Percentiles rank a stretch among this genome's conserved stretches.
phyloP scores from a whole-genome alignment of 2,888 invertebrate genomes.

The Desoria tigrina region DNA sequence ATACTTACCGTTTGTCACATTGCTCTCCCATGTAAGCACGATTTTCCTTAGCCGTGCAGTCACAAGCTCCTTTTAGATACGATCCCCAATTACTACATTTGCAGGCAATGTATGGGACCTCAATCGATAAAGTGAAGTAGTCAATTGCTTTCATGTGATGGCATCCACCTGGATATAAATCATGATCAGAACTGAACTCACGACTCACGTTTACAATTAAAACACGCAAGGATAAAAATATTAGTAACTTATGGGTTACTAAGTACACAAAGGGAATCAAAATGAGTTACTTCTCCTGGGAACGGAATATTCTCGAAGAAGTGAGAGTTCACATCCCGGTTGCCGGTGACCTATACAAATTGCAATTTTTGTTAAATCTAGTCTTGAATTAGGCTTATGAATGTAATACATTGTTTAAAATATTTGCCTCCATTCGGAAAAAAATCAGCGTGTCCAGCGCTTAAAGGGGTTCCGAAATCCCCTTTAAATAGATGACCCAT shows the following conservation, averaged over 20 bases:
- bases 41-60: slow-evolving; percentile 27
- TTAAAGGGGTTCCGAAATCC: slow-evolving; percentile 41
- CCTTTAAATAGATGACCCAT: slow-evolving; percentile 34
- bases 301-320: slow-evolving; percentile 45
- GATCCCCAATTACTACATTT: slow-evolving; percentile 41
- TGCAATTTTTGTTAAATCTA: slow-evolving; percentile 6
- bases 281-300: slow-evolving; percentile 42
- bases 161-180: slow-evolving; percentile 40
- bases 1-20: slow-evolving; percentile 35
- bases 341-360: slow-evolving; percentile 35
- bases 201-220: no score
- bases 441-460: slow-evolving; percentile 41
- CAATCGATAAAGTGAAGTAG: slow-evolving; percentile 42
- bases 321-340: slow-evolving; percentile 43
- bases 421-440: slow-evolving; percentile 42
- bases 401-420: no score
- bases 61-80: slow-evolving; percentile 35
- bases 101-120: slow-evolving; percentile 35
- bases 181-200: no score
- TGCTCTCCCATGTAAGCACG: slow-evolving; percentile 47
- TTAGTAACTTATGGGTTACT: no score
- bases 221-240: no score
- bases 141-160: slow-evolving; percentile 49
- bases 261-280: no score
- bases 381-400: no score